phyloP scores from a whole-genome alignment of 2,888 invertebrate genomes.

The Ochlodes sylvanus region DNA sequence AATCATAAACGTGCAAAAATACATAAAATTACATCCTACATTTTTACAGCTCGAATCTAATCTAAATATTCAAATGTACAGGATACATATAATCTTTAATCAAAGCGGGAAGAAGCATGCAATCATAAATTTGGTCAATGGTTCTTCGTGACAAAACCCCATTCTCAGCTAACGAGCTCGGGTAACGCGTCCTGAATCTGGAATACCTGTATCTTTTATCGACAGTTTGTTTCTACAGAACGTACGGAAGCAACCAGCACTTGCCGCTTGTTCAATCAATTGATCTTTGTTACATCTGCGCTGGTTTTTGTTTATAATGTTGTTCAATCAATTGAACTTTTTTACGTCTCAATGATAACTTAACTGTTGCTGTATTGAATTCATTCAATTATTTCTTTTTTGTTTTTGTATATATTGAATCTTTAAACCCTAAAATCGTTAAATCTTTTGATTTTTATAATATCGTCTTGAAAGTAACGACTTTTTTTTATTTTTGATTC shows the following conservation, averaged over 20 bases:
- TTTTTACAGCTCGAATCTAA: conserved; percentile 15
- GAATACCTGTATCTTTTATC: conserved; percentile 51
- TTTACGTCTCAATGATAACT: too few species aligned
- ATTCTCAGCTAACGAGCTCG: conserved; percentile 57
- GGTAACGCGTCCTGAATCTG: conserved; percentile 49
- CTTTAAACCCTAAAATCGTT: too few species aligned
- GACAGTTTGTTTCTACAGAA: conserved; percentile 27
- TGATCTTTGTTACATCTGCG: conserved; percentile 19
- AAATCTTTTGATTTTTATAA: too few species aligned
- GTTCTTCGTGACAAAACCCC: conserved; percentile 62
- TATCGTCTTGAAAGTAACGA: too few species aligned
- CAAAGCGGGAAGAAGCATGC: conserved; percentile 43
- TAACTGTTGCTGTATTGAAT: too few species aligned
- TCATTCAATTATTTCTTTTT: too few species aligned
- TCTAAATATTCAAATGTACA: conserved; percentile 26
- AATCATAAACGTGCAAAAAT: too few species aligned
- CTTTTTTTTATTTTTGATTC: too few species aligned
- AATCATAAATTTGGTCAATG: conserved; percentile 57
- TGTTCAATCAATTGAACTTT: neutral
- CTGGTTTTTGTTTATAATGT: neutral
- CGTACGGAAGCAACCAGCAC: conserved; percentile 15
- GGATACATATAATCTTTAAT: conserved; percentile 35
- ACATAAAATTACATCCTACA: conserved; percentile 7
- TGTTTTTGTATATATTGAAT: too few species aligned
- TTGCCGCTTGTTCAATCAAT: conserved; percentile 10